Conservation (phyloP, 2,113 vertebrate species). For the Bujurquina vittata region DNA sequence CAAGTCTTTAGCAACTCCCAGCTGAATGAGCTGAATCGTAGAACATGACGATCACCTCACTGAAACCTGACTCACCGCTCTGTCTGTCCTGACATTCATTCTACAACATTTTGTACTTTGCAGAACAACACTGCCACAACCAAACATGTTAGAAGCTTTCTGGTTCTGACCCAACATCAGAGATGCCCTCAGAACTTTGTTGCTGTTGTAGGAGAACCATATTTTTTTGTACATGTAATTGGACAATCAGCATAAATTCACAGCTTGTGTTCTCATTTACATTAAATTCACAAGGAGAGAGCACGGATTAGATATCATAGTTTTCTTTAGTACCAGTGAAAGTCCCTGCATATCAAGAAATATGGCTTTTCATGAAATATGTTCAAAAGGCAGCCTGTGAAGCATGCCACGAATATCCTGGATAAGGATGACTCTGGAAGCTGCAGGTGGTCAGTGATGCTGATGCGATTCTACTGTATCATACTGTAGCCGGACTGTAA, state of each 20-base stretch:
- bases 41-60: neutral
- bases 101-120: neutral
- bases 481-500: slow-evolving; percentile 32
- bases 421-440: neutral
- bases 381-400: neutral
- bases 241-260: neutral
- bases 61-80: neutral
- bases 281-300: neutral
- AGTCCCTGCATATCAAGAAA: neutral
- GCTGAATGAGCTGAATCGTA: neutral
- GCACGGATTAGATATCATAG: neutral
- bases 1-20: neutral
- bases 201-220: neutral
- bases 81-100: too few relatives aligned
- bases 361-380: neutral
- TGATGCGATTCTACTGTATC: slow-evolving; percentile 53
- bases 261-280: neutral
- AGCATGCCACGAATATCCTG: neutral
- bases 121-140: neutral
- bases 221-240: neutral
- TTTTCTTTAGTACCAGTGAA: neutral
- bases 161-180: neutral
- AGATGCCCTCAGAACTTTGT: neutral
- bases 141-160: neutral
- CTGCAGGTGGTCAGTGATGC: slow-evolving; percentile 14